Percentiles rank a stretch among this genome's conserved stretches.
phyloP scores from a whole-genome alignment of 2,797 vertebrate species.

The Amblyopsis hoosieri region DNA sequence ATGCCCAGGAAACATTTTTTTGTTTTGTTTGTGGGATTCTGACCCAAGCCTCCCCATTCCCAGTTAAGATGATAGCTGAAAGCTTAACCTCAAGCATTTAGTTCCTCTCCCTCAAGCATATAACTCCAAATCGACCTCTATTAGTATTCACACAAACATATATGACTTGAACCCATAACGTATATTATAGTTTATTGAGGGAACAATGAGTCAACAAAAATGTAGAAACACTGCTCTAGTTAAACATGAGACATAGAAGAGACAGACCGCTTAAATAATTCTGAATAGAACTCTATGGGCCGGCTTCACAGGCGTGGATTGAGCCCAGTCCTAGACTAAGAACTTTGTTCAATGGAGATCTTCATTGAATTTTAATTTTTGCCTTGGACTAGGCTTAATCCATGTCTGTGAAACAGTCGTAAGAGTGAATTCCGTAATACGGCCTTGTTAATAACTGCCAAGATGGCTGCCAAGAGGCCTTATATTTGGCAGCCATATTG shows the following conservation, averaged over 20 bases:
- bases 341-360: too few relatives aligned
- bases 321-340: too few relatives aligned
- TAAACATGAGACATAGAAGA: background rate
- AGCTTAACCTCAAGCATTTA: background rate
- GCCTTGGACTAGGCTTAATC: too few relatives aligned
- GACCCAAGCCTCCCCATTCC: conserved; percentile 23
- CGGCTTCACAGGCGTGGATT: too few relatives aligned
- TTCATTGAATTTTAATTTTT: too few relatives aligned
- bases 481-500: too few relatives aligned
- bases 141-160: conserved; percentile 12
- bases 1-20: conserved; percentile 34
- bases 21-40: conserved; percentile 31
- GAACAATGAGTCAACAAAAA: background rate
- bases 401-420: too few relatives aligned
- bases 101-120: background rate
- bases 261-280: too few relatives aligned
- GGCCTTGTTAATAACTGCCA: too few relatives aligned
- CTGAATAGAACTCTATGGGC: too few relatives aligned
- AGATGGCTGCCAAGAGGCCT: too few relatives aligned
- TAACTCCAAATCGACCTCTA: background rate
- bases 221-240: background rate
- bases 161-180: background rate
- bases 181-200: background rate
- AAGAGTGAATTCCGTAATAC: too few relatives aligned
- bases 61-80: conserved; percentile 28